phyloP scores from a whole-genome alignment of 2,888 invertebrate species.

The Tineola bisselliella region DNA sequence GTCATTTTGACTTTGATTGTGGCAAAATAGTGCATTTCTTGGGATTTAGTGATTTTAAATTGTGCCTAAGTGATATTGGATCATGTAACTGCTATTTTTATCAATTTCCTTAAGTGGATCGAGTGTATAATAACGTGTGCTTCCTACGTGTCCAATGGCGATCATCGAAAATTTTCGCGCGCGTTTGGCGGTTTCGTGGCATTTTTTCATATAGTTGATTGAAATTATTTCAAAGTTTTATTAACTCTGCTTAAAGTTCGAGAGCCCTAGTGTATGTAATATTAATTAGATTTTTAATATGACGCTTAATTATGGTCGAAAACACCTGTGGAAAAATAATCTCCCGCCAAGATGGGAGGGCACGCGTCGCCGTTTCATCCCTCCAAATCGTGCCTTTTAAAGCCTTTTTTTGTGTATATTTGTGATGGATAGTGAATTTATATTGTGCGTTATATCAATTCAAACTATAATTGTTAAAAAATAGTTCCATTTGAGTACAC shows the following conservation, averaged over 20 bases:
- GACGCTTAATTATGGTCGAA: constrained; percentile 22
- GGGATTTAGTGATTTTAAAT: not conserved
- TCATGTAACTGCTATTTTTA: constrained; percentile 49
- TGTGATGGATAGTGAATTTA: not conserved
- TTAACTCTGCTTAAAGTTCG: constrained; percentile 27
- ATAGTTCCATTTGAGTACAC: not conserved
- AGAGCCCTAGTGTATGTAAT: constrained; percentile 28
- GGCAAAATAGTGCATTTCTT: not conserved
- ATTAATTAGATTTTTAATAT: not conserved
- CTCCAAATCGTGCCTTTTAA: not conserved
- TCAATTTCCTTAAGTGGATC: constrained; percentile 61
- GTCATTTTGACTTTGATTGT: constrained; percentile 19
- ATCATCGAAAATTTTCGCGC: constrained; percentile 65
- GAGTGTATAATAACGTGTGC: constrained; percentile 54
- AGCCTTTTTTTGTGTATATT: not conserved
- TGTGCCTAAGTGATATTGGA: not conserved
- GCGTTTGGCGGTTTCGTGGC: constrained; percentile 68
- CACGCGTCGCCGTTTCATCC: constrained; percentile 34
- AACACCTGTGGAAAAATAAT: constrained; percentile 40
- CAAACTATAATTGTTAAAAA: not conserved
- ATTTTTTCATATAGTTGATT: constrained; percentile 61
- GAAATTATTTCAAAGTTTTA: constrained; percentile 32
- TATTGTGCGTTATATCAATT: not conserved
- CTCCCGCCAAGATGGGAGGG: constrained; percentile 65
- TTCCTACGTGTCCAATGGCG: constrained; percentile 70